Evolutionary conservation across 2,113 vertebrate genomes (phyloP), one percentile per base, ranked within the genome.

Genomic region (Psephotus haematonotus): DNA sequence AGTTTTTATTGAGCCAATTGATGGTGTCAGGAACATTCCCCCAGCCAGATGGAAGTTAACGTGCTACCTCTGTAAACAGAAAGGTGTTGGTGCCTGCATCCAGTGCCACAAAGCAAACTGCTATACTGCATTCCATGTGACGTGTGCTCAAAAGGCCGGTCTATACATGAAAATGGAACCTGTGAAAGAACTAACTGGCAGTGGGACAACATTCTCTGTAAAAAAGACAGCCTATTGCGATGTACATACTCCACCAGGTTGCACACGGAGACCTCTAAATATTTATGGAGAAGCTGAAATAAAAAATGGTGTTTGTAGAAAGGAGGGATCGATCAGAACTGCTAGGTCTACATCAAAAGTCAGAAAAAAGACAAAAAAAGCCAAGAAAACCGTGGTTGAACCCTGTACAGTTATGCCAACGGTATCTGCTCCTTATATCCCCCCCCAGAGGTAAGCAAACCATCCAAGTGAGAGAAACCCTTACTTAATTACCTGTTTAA

Each of bases 31-130:
- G 94, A 99, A 99, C 98, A 99, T 99, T 90, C 99, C 99, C 12
- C 98, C 99, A 1, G 99, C 99, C 35, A 98, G 99, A 95, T 99
- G 99, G 99, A 99, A 99, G 97, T 98, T 99, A 96, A 99, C 99
- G 6, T 99, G 99, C 98, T 99, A 99, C 98, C 99, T 99, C 97
- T 99, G 99, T 96, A 99, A 99, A 98, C 98, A 99, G 98, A 99
- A 99, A 94, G 99, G 99, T 7, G 98, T 99, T 27, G 99, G 99
- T 29, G 99, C 99, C 86, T 99, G 99, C 94, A 99, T 99, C 95
- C 99, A 99, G 98, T 99, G 99, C 98, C 99, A 99, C 98, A 99
- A 98, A 97, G 99, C 99, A 69, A 99, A 99, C 98, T 99, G 99
- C 97, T 99, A 99, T 96, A 99, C 99, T 10, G 99, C 99, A 94